Percentiles rank a stretch among this genome's conserved stretches.
Conservation (phyloP, 2,113 vertebrate species). For the Heterotilapia buettikoferi region DNA sequence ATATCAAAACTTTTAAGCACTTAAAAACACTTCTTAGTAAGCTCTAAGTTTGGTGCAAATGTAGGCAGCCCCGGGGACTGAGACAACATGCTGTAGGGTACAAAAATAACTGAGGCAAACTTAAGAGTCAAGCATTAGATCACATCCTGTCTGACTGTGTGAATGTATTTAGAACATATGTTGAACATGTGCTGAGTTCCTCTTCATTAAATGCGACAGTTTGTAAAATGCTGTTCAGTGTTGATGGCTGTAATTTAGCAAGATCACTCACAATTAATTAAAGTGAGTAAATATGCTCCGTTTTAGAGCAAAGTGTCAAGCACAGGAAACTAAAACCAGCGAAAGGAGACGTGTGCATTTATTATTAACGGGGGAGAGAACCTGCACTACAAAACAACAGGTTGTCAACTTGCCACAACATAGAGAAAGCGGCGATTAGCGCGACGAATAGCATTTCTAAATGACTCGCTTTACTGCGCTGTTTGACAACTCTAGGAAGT, state of each 20-base stretch:
- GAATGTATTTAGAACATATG: not conserved
- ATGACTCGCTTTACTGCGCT: not conserved
- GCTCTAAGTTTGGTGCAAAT: not conserved
- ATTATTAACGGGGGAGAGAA: not conserved
- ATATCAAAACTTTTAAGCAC: constrained; percentile 19
- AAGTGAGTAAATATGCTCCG: not conserved
- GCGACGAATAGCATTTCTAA: not conserved
- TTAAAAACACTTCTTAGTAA: not conserved
- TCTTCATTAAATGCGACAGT: not conserved
- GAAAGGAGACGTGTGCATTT: not conserved
- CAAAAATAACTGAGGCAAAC: not conserved
- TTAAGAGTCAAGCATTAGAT: not conserved
- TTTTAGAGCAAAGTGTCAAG: not conserved
- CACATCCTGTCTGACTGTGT: not conserved
- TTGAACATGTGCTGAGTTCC: not conserved
- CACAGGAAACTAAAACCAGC: not conserved
- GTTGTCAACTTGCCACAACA: not conserved
- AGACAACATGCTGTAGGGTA: not conserved
- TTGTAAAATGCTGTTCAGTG: not conserved
- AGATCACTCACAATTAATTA: not conserved
- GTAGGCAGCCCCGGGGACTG: not conserved
- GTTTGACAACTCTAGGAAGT: not conserved
- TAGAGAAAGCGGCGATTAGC: not conserved
- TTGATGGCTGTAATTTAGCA: not conserved
- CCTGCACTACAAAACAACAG: not conserved